Conservation (phyloP, 2,113 vertebrate species). For the Naja naja region DNA sequence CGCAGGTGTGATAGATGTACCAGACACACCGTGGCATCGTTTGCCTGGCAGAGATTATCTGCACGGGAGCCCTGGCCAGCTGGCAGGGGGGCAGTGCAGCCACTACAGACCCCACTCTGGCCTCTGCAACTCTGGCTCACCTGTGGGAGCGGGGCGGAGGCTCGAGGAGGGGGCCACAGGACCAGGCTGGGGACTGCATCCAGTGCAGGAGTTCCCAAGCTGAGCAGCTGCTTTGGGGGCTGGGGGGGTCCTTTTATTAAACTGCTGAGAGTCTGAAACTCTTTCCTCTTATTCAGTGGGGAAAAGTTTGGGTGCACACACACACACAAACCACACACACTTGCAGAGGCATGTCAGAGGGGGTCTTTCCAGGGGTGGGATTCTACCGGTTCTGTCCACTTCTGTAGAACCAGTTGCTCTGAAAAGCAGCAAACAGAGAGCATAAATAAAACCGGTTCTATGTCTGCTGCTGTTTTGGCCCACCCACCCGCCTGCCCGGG, state of each 20-base stretch:
- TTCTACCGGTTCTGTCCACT: too few relatives aligned
- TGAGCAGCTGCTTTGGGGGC: not conserved
- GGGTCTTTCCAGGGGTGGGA: too few relatives aligned
- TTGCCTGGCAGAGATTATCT: not conserved
- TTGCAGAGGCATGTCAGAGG: not conserved
- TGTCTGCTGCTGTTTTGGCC: too few relatives aligned
- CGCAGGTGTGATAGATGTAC: slow-evolving; percentile 73
- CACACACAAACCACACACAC: not conserved
- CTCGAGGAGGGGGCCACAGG: not conserved
- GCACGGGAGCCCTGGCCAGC: not conserved
- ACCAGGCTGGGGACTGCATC: not conserved
- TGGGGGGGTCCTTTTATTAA: not conserved
- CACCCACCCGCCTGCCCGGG: too few relatives aligned
- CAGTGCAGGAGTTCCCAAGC: not conserved
- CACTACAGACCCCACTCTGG: not conserved
- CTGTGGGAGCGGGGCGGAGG: not conserved
- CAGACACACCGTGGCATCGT: slow-evolving; percentile 5
- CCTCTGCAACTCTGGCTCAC: not conserved
- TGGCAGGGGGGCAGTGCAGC: not conserved
- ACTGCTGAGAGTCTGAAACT: not conserved
- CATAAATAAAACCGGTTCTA: too few relatives aligned
- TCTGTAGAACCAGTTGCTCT: too few relatives aligned
- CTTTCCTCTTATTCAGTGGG: not conserved
- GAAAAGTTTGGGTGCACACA: not conserved
- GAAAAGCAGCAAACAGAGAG: too few relatives aligned